These are phyloP conservation scores for Platysteira castanea DNA, from an alignment of 2,113 vertebrate species.

Conservation along the genomic window DNA sequence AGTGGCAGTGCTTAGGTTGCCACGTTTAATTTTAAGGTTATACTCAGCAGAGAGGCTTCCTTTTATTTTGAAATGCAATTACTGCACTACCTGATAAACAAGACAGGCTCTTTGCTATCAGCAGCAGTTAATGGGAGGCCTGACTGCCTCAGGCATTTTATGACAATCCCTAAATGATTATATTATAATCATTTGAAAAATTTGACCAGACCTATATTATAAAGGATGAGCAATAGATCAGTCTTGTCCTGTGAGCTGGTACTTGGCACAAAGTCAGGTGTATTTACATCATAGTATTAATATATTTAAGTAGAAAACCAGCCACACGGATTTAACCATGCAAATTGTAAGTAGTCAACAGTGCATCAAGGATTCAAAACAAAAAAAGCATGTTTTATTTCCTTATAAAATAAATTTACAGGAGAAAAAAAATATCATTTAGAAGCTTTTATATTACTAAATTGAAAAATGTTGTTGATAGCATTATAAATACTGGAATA, in stretches of 20 bases:
- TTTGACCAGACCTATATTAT: background rate
- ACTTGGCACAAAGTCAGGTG: background rate
- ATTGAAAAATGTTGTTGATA: background rate
- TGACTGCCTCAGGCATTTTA: background rate
- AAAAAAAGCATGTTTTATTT: background rate
- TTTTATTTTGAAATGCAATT: slow-evolving; percentile 19
- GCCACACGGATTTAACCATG: background rate
- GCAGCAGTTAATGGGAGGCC: slow-evolving; percentile 1
- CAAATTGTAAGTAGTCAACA: background rate
- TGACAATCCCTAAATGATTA: background rate
- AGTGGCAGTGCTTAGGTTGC: background rate
- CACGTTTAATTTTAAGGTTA: background rate
- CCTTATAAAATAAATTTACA: background rate
- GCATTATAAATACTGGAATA: background rate
- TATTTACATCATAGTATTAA: background rate
- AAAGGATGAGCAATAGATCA: background rate
- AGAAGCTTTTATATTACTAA: background rate
- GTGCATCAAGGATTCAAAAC: background rate
- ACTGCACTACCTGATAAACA: background rate
- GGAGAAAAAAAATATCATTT: background rate
- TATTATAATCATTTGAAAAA: background rate
- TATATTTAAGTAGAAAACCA: background rate
- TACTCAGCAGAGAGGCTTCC: background rate
- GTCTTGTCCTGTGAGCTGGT: background rate
- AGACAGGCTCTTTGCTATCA: background rate